Evolutionary conservation across 1,140 invertebrate species (phyloP).

Genomic region (Drosophila orena): DNA sequence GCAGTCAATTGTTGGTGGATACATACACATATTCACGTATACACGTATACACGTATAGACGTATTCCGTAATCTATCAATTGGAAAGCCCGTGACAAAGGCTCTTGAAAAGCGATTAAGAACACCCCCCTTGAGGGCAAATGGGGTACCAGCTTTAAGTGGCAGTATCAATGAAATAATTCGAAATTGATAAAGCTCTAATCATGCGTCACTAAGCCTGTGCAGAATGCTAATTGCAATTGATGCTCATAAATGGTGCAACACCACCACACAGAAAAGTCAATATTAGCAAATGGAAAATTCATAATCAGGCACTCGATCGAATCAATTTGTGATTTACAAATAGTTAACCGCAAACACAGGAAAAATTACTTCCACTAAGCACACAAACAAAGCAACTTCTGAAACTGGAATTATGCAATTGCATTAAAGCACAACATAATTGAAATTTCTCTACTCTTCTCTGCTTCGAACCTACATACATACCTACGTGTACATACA

Average conservation of each 20-base stretch:
- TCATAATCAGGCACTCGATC: conserved; percentile 39
- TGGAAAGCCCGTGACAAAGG: conserved; percentile 3
- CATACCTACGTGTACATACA: conserved; percentile 17
- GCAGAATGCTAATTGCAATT: conserved; percentile 66
- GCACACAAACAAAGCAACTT: conserved; percentile 9
- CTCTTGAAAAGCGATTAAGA: conserved; percentile 6
- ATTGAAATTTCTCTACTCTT: conserved; percentile 27
- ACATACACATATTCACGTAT: too few species aligned
- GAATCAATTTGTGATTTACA: conserved; percentile 52
- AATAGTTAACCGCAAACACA: conserved; percentile 44
- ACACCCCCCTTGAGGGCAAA: conserved; percentile 1
- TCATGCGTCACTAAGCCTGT: conserved; percentile 60
- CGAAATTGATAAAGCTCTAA: conserved; percentile 58
- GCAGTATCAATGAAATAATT: conserved; percentile 50
- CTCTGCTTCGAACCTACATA: conserved; percentile 9
- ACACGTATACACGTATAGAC: too few species aligned
- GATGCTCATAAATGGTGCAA: conserved; percentile 39
- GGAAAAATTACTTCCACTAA: conserved; percentile 36
- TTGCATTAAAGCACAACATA: conserved; percentile 43
- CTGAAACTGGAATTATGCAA: conserved; percentile 28
- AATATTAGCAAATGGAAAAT: conserved; percentile 43
- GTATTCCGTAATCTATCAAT: conserved; percentile 10
- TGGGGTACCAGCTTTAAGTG: conserved; percentile 37
- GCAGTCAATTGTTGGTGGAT: conserved; percentile 28
- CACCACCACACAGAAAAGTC: conserved; percentile 1